A percentile compares a stretch with the other conserved stretches of the same genome.
Evolutionary conservation across 2,113 vertebrate genomes (phyloP).

Genomic region (Chionis minor): DNA sequence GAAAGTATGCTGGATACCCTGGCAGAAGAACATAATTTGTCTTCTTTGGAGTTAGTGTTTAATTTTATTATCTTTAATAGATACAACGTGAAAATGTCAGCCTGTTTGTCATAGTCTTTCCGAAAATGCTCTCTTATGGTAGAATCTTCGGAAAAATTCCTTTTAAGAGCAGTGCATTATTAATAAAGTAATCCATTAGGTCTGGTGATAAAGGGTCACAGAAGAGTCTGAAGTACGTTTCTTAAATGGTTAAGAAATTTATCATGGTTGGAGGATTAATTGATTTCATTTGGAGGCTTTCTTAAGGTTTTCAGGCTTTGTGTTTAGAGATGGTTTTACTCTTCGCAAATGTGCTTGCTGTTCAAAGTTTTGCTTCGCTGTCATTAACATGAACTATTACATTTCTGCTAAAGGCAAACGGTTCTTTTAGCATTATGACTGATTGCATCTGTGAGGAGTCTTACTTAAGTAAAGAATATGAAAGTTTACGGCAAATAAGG

Average conservation of each 20-base stretch:
- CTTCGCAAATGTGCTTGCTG: conserved; percentile 37
- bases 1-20: conserved; percentile 11
- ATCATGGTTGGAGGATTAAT: conserved; percentile 82
- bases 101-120: conserved; percentile 75
- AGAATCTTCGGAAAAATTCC: conserved; percentile 74
- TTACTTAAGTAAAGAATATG: conserved; percentile 39
- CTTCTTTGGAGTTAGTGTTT: conserved; percentile 61
- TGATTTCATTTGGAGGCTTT: conserved; percentile 79
- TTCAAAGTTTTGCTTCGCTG: conserved; percentile 14
- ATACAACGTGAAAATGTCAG: conserved; percentile 72
- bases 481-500: conserved; percentile 57
- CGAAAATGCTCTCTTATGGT: conserved; percentile 75
- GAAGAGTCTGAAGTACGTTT: conserved; percentile 77
- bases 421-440: conserved; percentile 39
- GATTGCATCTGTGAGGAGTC: conserved; percentile 24
- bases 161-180: conserved; percentile 85
- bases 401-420: conserved; percentile 24
- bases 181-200: conserved; percentile 86
- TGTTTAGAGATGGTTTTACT: conserved; percentile 65
- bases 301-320: conserved; percentile 69
- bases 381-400: conserved; percentile 13
- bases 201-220: conserved; percentile 79
- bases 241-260: conserved; percentile 79
- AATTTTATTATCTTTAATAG: conserved; percentile 79
- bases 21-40: conserved; percentile 3